Evolutionary conservation across 2,113 vertebrate genomes (phyloP), one percentile per base, ranked within the genome.

Genomic region (Aplodontia rufa): DNA sequence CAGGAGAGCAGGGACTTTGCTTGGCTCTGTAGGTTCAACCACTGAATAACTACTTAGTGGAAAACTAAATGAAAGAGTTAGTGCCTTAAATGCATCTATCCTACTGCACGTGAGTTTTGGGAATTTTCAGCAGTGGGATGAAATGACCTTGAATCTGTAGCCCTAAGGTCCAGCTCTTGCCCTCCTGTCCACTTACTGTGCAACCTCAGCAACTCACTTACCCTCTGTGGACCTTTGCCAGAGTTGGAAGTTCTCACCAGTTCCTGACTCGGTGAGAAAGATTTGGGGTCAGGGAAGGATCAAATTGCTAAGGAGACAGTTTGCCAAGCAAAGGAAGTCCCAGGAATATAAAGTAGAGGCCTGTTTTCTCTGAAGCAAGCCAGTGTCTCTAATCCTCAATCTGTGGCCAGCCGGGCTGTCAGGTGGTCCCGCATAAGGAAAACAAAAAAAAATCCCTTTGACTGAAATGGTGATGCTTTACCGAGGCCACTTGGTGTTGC

Each of bases 401-500:
- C 42, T 35, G 49, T 40, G 82, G 87, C 90, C 92, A 92, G 93
- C 85, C 95, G 72, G 91, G 47, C 92, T 82, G 94, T 97, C 96
- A 97, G 97, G 89, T 94, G 91, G 89, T 80, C 6, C 80, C 97
- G 92, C 75, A 49, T 74, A 96, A 97, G 93, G 86, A 20, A 40
- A 37, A 30, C 90, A 74, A 82, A 90, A 96, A 85, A 87, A 97
- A 97, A 96, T 92, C 79, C 91, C 93, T 97, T 96, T 92, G 94
- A 97, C 91, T 97, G 84, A 97, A 97, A 97, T 97, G 92, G 95
- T 96, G 96, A 96, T 98, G 84, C 97, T 98, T 98, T 98, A 98
- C 90, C 35, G 97, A 98, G 97, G 93, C 97, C 96, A 91, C 87
- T 98, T 97, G 97, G 97, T 96, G 98, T 97, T 97, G 97, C 97